A percentile compares a stretch with the other conserved stretches of the same genome.
These are phyloP conservation scores for Papilio glaucus DNA, from an alignment of 1,140 invertebrate genomes.

Conservation along the genomic window DNA sequence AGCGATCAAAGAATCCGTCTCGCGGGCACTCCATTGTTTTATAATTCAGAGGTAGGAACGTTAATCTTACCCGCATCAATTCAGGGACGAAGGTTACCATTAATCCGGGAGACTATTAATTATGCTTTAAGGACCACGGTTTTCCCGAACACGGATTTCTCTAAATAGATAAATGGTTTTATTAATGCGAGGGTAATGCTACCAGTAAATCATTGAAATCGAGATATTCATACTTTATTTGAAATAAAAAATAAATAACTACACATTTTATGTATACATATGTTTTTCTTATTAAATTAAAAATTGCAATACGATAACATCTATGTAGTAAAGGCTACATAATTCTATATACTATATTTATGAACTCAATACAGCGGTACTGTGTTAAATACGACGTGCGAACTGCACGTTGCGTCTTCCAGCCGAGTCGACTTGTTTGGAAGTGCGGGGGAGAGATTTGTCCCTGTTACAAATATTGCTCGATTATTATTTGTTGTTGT, in stretches of 20 bases:
- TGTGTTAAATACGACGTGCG: too few species aligned
- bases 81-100: slow-evolving; percentile 15
- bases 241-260: background rate
- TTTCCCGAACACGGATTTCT: slow-evolving; percentile 16
- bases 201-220: slow-evolving; percentile 7
- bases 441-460: background rate
- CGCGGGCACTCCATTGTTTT: slow-evolving; percentile 3
- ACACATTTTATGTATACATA: too few species aligned
- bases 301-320: too few species aligned
- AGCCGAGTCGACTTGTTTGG: background rate
- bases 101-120: slow-evolving; percentile 32
- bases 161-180: slow-evolving; percentile 33
- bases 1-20: slow-evolving; percentile 13
- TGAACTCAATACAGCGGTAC: too few species aligned
- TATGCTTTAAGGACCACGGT: slow-evolving; percentile 29
- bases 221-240: background rate
- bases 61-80: slow-evolving; percentile 31
- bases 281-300: too few species aligned
- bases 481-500: slow-evolving; percentile 25
- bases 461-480: slow-evolving; percentile 18
- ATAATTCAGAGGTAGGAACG: slow-evolving; percentile 29
- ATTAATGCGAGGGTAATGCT: slow-evolving; percentile 16
- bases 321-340: too few species aligned
- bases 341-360: too few species aligned
- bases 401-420: background rate